phyloP scores from a whole-genome alignment of 2,113 vertebrate genomes.

The Heptranchias perlo region DNA sequence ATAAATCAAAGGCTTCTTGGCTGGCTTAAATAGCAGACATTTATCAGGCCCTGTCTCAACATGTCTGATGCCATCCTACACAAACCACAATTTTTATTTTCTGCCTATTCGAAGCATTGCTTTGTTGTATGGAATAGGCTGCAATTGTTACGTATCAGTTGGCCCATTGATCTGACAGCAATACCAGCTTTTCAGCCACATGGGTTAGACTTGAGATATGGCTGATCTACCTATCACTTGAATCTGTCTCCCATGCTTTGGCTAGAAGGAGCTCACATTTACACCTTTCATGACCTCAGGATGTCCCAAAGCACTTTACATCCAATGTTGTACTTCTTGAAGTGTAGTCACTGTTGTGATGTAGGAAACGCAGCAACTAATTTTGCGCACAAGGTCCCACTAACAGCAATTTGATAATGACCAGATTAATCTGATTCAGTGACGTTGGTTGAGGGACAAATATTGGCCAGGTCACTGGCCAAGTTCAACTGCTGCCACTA shows the following conservation, averaged over 20 bases:
- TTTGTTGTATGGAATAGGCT: background rate
- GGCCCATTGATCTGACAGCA: background rate
- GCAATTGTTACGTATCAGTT: too few species aligned
- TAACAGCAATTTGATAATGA: background rate
- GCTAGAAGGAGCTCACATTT: background rate
- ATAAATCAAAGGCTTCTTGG: constrained; percentile 20
- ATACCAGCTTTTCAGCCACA: background rate
- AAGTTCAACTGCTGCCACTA: too few species aligned
- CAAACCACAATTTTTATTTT: background rate
- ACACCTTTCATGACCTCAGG: background rate
- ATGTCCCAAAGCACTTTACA: background rate
- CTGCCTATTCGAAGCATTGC: background rate
- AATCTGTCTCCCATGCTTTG: background rate
- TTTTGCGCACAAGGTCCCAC: background rate
- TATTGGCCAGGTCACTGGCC: background rate
- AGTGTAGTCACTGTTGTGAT: background rate
- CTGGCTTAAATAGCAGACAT: background rate
- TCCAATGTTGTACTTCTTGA: background rate
- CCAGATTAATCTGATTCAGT: background rate
- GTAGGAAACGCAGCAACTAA: background rate
- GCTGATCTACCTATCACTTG: background rate
- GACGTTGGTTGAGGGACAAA: background rate
- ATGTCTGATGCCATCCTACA: background rate
- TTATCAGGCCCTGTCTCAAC: background rate
- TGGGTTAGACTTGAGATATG: background rate